Evolutionary conservation across 2,797 vertebrate species (phyloP).

Genomic region (Tympanoctomys barrerae): DNA sequence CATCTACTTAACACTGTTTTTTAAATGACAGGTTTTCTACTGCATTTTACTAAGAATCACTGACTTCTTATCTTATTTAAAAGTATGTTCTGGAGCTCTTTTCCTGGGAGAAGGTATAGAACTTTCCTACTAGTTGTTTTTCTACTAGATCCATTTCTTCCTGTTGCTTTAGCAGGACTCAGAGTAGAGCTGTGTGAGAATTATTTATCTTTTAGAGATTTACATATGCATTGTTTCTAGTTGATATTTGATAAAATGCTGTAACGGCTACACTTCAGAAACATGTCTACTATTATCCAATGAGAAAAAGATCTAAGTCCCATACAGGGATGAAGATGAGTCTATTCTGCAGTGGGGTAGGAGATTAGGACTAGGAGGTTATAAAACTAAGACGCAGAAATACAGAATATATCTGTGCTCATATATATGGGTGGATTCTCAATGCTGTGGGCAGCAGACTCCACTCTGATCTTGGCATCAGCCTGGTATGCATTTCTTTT

Average conservation of each 20-base stretch:
- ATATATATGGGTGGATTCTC: background rate
- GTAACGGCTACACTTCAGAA: background rate
- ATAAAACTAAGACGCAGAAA: background rate
- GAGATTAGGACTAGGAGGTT: background rate
- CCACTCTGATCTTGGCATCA: slow-evolving; percentile 35
- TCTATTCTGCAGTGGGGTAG: background rate
- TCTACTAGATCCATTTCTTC: background rate
- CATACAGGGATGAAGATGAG: background rate
- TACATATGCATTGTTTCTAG: background rate
- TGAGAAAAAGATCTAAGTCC: background rate
- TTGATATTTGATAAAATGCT: background rate
- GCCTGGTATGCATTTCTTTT: background rate
- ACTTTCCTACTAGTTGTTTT: background rate
- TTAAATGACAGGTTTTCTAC: background rate
- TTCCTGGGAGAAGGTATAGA: background rate
- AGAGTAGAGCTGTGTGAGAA: background rate
- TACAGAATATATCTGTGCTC: background rate
- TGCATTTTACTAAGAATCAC: background rate
- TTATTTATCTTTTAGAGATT: background rate
- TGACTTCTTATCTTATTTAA: background rate
- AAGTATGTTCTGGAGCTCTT: background rate
- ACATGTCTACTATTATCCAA: background rate
- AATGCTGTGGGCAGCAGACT: background rate
- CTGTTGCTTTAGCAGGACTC: background rate
- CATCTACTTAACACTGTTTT: background rate